Conservation (phyloP, 92 coral and sea anemone genomes). For the Zoanthus sociatus region DNA sequence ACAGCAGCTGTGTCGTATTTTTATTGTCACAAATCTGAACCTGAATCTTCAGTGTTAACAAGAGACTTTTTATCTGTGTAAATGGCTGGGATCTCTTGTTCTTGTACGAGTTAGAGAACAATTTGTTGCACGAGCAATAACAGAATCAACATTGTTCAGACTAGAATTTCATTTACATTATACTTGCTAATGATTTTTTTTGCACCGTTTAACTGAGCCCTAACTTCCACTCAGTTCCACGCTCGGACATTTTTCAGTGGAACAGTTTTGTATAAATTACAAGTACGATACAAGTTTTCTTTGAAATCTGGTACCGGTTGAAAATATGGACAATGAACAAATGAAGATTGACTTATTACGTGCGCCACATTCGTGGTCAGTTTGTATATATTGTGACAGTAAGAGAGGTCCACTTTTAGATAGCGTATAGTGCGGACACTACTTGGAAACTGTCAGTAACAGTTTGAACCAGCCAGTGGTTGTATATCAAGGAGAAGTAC, state of each 20-base stretch:
- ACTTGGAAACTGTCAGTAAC: not conserved
- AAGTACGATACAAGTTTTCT: slow-evolving; percentile 9
- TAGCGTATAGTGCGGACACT: not conserved
- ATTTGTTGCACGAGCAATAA: not conserved
- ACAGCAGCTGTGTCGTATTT: not conserved
- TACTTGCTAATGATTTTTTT: not conserved
- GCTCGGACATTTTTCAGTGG: not conserved
- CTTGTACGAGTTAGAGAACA: not conserved
- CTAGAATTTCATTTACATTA: not conserved
- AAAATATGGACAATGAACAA: slow-evolving; percentile 8
- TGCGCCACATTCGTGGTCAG: not conserved
- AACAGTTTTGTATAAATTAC: slow-evolving; percentile 1
- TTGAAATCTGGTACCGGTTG: not conserved
- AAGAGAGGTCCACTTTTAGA: not conserved
- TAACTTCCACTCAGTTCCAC: not conserved
- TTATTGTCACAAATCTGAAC: not conserved
- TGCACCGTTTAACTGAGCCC: too few relatives aligned
- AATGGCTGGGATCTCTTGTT: not conserved
- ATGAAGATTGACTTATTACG: slow-evolving; percentile 6
- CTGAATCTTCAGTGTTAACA: not conserved
- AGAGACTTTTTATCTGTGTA: not conserved
- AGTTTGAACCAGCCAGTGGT: not conserved
- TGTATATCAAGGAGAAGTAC: not conserved
- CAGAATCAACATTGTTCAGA: slow-evolving; percentile 12
- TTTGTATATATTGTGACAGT: slow-evolving; percentile 11